Percentiles rank a stretch among this genome's conserved stretches.
Evolutionary conservation across 2,797 vertebrate genomes (phyloP).

Genomic region (Malacoctenus gilli): DNA sequence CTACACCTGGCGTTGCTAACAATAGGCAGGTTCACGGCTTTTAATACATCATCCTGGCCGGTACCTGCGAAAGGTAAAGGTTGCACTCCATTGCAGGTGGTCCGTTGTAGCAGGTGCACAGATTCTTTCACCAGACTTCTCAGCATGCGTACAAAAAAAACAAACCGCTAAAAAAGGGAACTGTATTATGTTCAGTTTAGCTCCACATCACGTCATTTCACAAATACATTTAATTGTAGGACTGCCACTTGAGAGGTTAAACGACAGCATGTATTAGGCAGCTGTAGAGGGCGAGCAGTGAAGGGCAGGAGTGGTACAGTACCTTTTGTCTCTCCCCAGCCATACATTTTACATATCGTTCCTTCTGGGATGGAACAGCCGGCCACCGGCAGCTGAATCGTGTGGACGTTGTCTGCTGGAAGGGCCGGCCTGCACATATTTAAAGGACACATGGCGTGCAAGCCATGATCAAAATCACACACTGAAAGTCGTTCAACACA

Average conservation of each 20-base stretch:
- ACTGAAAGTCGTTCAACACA: neutral
- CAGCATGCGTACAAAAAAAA: neutral
- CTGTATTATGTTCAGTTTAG: neutral
- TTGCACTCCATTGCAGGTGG: no score
- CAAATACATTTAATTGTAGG: neutral
- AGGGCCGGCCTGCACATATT: conserved; percentile 83
- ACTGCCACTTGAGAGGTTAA: conserved; percentile 8
- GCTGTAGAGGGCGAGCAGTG: conserved; percentile 9
- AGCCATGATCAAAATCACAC: conserved; percentile 18
- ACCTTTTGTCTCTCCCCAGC: conserved; percentile 99
- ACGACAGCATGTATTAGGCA: conserved; percentile 10
- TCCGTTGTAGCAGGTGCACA: conserved; percentile 5
- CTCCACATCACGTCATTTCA: neutral
- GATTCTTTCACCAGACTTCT: neutral
- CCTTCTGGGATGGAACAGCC: conserved; percentile 93
- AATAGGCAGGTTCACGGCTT: conserved; percentile 87
- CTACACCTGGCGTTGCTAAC: conserved; percentile 89
- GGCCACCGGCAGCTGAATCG: conserved; percentile 90
- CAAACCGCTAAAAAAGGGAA: neutral
- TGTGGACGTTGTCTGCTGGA: conserved; percentile 88
- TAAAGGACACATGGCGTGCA: conserved; percentile 21
- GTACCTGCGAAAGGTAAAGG: conserved; percentile 78
- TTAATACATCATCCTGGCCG: conserved; percentile 88
- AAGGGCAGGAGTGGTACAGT: conserved; percentile 61
- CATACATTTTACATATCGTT: conserved; percentile 92